Base-by-base conservation (phyloP, 2,113 vertebrate species). In the Oryzias javanicus region DNA sequence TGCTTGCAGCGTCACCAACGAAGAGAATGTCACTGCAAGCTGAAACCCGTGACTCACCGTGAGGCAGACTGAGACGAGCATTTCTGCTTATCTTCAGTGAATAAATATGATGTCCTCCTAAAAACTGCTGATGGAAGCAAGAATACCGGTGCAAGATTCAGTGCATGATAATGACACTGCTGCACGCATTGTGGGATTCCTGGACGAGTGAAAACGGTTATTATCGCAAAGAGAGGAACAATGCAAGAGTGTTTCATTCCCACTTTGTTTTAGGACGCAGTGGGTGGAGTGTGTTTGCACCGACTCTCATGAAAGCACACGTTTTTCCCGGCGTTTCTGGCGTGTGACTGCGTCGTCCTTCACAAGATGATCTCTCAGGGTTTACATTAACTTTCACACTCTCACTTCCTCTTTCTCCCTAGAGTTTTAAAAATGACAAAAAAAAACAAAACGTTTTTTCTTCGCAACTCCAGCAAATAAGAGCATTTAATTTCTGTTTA, bases 151-250 rank as follows among this genome's bases (percentile, higher is more conserved):
- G 79, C 42, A 66, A 64, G 82, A 80, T 72, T 45, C 78, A 51
- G 64, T 27, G 75, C 64, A 10, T 45, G 80, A 81, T 85, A 85
- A 86, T 86, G 77, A 78, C 80, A 79, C 69, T 60, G 67, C 74
- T 68, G 74, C 82, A 76, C 54, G 63, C 68, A 40, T 53, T 49
- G 27, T 41, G 4, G 40, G 74, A 83, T 78, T 83, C 74, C 80
- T 73, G 80, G 73, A 76, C 14, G 78, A 78, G 75, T 72, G 70
- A 83, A 84, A 80, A 74, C 82, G 83, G 83, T 78, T 84, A 88
- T 86, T 88, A 88, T 77, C 80, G 74, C 67, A 78, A 56, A 54
- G 69, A 68, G 61, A 67, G 70, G 82, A 86, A 85, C 85, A 85
- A 85, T 81, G 78, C 54, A 50, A 40, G 60, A 75, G 64, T 27